Conservation (phyloP, 2,797 vertebrate genomes). For the Denticeps clupeoides region DNA sequence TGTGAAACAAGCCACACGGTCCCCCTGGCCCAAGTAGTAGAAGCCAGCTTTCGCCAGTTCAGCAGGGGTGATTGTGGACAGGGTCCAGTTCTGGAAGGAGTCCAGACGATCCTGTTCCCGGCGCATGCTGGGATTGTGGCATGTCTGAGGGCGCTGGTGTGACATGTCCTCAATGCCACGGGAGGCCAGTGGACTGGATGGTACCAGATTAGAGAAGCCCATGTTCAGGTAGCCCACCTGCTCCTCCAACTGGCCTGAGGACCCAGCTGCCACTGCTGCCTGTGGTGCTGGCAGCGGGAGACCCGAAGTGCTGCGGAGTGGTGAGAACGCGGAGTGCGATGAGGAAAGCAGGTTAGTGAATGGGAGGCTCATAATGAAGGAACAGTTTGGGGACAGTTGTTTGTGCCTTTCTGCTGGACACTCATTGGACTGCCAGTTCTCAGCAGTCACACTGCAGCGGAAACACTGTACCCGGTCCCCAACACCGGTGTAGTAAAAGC, state of each 20-base stretch:
- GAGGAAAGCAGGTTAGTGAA: constrained; percentile 67
- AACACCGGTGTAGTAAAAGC: constrained; percentile 87
- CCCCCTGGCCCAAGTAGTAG: constrained; percentile 79
- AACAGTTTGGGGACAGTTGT: constrained; percentile 77
- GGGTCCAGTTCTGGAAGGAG: constrained; percentile 73
- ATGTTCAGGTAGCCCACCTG: constrained; percentile 66
- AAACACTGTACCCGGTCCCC: constrained; percentile 88
- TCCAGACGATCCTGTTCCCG: constrained; percentile 82
- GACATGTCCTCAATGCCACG: constrained; percentile 74
- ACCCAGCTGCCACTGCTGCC: constrained; percentile 12
- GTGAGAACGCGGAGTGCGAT: constrained; percentile 70
- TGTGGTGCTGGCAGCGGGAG: constrained; percentile 48
- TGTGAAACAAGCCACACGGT: constrained; percentile 86
- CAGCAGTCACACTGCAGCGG: constrained; percentile 74
- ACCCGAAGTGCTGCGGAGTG: constrained; percentile 53
- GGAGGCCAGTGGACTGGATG: constrained; percentile 63
- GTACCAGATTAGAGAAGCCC: constrained; percentile 60
- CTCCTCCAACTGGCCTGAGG: constrained; percentile 52
- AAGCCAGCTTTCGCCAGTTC: constrained; percentile 91
- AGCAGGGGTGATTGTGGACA: constrained; percentile 70
- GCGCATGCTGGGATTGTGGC: constrained; percentile 74
- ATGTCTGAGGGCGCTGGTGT: constrained; percentile 60
- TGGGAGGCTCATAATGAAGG: constrained; percentile 75
- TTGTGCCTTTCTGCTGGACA: constrained; percentile 82
- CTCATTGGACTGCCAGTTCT: constrained; percentile 88